Evolutionary conservation across 2,888 invertebrate genomes (phyloP), one percentile per base, ranked within the genome.

Genomic region (Coenonympha glycerion): DNA sequence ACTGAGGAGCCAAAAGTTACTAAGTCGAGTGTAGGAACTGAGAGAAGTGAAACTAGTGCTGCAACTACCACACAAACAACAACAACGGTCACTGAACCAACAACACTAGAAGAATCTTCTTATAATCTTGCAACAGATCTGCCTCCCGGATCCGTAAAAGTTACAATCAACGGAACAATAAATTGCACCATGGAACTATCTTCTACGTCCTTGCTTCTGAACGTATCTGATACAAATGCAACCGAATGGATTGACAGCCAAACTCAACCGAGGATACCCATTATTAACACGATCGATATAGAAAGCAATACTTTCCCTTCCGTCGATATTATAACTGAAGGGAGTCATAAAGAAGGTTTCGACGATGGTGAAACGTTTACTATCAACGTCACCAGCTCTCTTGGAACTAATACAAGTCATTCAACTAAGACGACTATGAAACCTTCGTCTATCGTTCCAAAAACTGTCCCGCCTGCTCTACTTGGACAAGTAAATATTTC

Each of bases 311-410:
- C 82, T 0, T 77, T 73, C 56, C 70, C 77, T 16, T 71, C 82
- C 2, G 71, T 73, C 34, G 86, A 86, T 28, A 81, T 87, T 6
- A 86, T 86, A 26, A 86, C 86, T 1, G 79, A 85, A 41, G 67
- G 76, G 56, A 74, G 62, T 44, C 61, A 73, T 0, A 64, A 71
- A 40, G 76, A 65, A n/a, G 73, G 61, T n/a, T 80, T 76, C 44
- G 82, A 82, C 52, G 88, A 89, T 15, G 84, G 87, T 56, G 88
- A 90, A 59, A 81, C 84, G 18, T 87, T 89, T 53, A 85, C 87
- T 41, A 88, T 90, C 56, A 90, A 90, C 60, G 89, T 90, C 6
- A 89, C 89, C 2, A 88, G 89, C 61, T 86, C 87, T 30, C 64
- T 89, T 33, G 74, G 76, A 18, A 74, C 83, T 4, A 90, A 89